Evolutionary conservation across 2,888 invertebrate genomes (phyloP).

Genomic region (Punctoribates punctum): DNA sequence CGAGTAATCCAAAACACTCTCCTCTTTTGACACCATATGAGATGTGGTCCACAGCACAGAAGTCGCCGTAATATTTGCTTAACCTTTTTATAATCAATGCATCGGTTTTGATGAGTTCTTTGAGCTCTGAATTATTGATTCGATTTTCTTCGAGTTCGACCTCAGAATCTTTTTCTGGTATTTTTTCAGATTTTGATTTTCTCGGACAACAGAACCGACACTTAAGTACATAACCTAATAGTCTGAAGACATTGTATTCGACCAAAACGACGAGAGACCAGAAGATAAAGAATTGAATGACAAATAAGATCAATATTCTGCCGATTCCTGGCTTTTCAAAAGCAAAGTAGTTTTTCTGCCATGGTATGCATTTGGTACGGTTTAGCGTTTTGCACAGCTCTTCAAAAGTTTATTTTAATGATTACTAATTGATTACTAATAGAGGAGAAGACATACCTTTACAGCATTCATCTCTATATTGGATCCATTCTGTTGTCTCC

Average conservation of each 20-base stretch:
- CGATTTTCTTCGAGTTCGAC: constrained; percentile 53
- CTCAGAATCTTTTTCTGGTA: constrained; percentile 50
- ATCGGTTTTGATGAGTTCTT: constrained; percentile 50
- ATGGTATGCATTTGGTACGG: constrained; percentile 53
- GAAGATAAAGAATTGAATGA: constrained; percentile 50
- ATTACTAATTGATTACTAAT: no score
- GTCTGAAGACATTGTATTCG: constrained; percentile 45
- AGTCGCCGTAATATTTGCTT: constrained; percentile 61
- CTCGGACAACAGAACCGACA: no score
- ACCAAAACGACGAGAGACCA: constrained; percentile 44
- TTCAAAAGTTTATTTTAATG: constrained; percentile 46
- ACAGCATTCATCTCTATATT: no score
- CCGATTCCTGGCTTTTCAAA: constrained; percentile 69
- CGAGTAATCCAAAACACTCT: constrained; percentile 57
- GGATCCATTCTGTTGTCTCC: no score
- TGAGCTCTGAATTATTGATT: constrained; percentile 49
- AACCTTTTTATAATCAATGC: constrained; percentile 61
- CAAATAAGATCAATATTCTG: constrained; percentile 63
- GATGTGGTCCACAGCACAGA: constrained; percentile 63
- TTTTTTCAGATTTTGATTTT: constrained; percentile 17
- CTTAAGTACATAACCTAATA: no score
- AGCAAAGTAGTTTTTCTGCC: constrained; percentile 60
- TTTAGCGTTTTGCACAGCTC: no score
- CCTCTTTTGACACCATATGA: constrained; percentile 63
- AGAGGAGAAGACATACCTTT: no score